Percentiles rank a stretch among this genome's conserved stretches.
phyloP scores from a whole-genome alignment of 2,888 invertebrate genomes.

The Leptodirus hochenwartii region DNA sequence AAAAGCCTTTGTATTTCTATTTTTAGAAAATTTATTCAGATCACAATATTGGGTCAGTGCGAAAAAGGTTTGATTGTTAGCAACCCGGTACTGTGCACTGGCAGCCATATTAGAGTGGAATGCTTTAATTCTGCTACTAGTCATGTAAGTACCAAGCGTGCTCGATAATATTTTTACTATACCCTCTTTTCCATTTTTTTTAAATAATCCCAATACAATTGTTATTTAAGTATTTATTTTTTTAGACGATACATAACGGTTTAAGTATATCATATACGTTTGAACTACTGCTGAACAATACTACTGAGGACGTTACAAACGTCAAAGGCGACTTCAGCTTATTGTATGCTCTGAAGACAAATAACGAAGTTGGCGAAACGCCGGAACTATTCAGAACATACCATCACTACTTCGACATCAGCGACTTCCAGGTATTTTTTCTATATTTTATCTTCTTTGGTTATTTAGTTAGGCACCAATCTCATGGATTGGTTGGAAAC shows the following conservation, averaged over 20 bases:
- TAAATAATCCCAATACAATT: constrained; percentile 9
- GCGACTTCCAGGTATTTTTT: constrained; percentile 53
- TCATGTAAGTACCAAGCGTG: constrained; percentile 22
- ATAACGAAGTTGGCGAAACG: constrained; percentile 15
- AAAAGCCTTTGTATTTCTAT: too few relatives aligned
- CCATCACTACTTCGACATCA: constrained; percentile 58
- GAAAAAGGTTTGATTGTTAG: constrained; percentile 19
- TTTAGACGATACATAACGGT: constrained; percentile 49
- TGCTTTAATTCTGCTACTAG: constrained; percentile 20
- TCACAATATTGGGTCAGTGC: constrained; percentile 44
- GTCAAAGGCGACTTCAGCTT: constrained; percentile 44
- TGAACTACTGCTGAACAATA: constrained; percentile 35
- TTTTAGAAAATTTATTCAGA: constrained; percentile 63
- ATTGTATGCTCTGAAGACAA: constrained; percentile 32
- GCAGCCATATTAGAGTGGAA: constrained; percentile 17
- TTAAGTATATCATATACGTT: constrained; percentile 69
- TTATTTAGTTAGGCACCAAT: constrained; percentile 7
- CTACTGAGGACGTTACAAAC: constrained; percentile 7
- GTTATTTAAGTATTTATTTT: constrained; percentile 9
- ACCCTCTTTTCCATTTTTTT: constrained; percentile 2
- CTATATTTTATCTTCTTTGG: not conserved
- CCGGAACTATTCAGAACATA: constrained; percentile 29
- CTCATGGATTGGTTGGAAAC: too few relatives aligned
- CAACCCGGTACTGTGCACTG: constrained; percentile 17
- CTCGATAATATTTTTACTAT: constrained; percentile 2